phyloP scores from a whole-genome alignment of 2,797 vertebrate species.

The Ambastaia sidthimunki region DNA sequence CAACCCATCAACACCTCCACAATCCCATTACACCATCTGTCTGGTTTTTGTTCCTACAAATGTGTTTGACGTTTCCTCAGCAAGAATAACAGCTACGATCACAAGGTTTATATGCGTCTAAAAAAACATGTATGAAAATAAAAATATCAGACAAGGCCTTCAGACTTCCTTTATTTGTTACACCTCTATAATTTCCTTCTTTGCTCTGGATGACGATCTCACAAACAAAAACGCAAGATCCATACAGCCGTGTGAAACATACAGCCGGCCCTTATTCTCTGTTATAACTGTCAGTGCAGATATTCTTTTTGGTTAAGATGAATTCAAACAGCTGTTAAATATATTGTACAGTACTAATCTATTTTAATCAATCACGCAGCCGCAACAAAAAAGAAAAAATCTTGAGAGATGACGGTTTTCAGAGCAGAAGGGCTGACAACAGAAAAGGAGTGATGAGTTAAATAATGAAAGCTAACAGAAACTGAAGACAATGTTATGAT shows the following conservation, averaged over 20 bases:
- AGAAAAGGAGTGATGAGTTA: slow-evolving; percentile 57
- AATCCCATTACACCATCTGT: slow-evolving; percentile 68
- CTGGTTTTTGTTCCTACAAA: slow-evolving; percentile 41
- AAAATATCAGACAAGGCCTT: neutral
- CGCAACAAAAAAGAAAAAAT: slow-evolving; percentile 44
- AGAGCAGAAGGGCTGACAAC: slow-evolving; percentile 70
- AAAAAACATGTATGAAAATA: slow-evolving; percentile 39
- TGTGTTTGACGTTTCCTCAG: slow-evolving; percentile 46
- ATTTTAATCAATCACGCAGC: slow-evolving; percentile 66
- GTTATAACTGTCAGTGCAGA: slow-evolving; percentile 65
- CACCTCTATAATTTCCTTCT: slow-evolving; percentile 11
- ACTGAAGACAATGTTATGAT: too few species aligned
- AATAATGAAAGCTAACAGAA: neutral
- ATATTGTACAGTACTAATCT: slow-evolving; percentile 42
- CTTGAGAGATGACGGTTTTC: slow-evolving; percentile 72
- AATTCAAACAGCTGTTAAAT: slow-evolving; percentile 65
- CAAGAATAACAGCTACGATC: slow-evolving; percentile 41
- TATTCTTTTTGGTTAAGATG: slow-evolving; percentile 68
- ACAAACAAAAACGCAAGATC: slow-evolving; percentile 6
- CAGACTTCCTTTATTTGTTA: neutral
- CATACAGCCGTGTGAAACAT: neutral
- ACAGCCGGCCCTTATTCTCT: slow-evolving; percentile 3
- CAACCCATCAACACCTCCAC: slow-evolving; percentile 79
- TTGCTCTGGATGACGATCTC: slow-evolving; percentile 23
- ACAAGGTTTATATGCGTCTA: slow-evolving; percentile 30